These are phyloP conservation scores for Tenthredo mesomela DNA, from an alignment of 2,888 invertebrate species.

Conservation along the genomic window DNA sequence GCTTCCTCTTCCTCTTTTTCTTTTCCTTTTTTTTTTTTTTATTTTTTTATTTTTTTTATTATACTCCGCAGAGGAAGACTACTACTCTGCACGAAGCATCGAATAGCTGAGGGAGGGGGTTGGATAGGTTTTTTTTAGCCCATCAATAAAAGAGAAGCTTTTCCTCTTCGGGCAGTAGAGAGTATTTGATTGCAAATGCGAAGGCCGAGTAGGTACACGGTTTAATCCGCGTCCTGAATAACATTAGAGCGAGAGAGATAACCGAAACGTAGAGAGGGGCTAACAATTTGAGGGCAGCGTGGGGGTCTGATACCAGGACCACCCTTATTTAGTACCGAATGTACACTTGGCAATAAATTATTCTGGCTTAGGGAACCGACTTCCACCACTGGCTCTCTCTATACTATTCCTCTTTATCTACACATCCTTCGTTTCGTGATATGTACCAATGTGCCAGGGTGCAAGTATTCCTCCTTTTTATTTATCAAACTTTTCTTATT, in stretches of 20 bases:
- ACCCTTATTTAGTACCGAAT: conserved; percentile 69
- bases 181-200: conserved; percentile 63
- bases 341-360: conserved; percentile 71
- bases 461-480: conserved; percentile 27
- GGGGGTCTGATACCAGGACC: conserved; percentile 49
- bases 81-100: background rate
- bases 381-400: conserved; percentile 54
- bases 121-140: conserved; percentile 53
- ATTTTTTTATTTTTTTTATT: conserved; percentile 45
- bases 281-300: conserved; percentile 53
- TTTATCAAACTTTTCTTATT: background rate
- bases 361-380: conserved; percentile 52
- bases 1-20: background rate
- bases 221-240: conserved; percentile 72
- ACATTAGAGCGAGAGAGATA: conserved; percentile 65
- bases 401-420: conserved; percentile 29
- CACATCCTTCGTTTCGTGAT: background rate
- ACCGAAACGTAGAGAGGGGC: conserved; percentile 56
- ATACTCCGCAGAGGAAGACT: conserved; percentile 46
- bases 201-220: conserved; percentile 63
- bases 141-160: conserved; percentile 60
- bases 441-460: background rate
- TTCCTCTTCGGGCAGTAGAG: conserved; percentile 58
- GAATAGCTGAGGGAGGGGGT: background rate
- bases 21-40: background rate